A percentile compares a stretch with the other conserved stretches of the same genome.
These are phyloP conservation scores for Anastrepha obliqua DNA, from an alignment of 1,140 invertebrate genomes.

Conservation along the genomic window DNA sequence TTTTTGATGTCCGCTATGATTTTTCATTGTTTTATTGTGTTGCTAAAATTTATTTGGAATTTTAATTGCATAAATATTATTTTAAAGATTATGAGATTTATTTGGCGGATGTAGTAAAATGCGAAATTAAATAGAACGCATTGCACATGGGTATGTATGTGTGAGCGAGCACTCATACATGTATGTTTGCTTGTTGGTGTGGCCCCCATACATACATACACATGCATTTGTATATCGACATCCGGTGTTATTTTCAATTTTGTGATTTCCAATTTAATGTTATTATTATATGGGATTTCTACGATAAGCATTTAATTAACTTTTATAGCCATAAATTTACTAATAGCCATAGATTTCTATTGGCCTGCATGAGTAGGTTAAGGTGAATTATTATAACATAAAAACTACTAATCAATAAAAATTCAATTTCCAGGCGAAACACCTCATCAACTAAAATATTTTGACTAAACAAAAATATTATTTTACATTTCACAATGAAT, in stretches of 20 bases:
- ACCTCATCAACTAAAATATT: too few relatives aligned
- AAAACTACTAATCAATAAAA: too few relatives aligned
- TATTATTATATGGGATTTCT: constrained; percentile 37
- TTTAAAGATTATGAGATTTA: constrained; percentile 72
- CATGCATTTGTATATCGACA: background rate
- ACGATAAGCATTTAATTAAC: constrained; percentile 51
- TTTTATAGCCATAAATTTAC: constrained; percentile 28
- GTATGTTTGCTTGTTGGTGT: background rate
- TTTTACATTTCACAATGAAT: too few relatives aligned
- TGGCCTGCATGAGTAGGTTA: too few relatives aligned
- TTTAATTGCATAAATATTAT: constrained; percentile 73
- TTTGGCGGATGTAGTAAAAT: constrained; percentile 71
- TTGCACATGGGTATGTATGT: background rate
- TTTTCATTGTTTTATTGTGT: constrained; percentile 64
- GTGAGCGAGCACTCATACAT: background rate
- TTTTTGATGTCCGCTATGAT: constrained; percentile 62
- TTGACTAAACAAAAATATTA: too few relatives aligned
- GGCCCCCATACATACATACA: background rate
- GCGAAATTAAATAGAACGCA: constrained; percentile 48
- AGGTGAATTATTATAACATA: too few relatives aligned
- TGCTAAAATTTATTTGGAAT: constrained; percentile 73
- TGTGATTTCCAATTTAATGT: constrained; percentile 40
- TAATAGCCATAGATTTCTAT: background rate
- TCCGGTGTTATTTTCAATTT: background rate
- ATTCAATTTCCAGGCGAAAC: too few relatives aligned